Base-by-base conservation (phyloP, 2,797 vertebrate genomes). In the Leptodactylus fallax region DNA sequence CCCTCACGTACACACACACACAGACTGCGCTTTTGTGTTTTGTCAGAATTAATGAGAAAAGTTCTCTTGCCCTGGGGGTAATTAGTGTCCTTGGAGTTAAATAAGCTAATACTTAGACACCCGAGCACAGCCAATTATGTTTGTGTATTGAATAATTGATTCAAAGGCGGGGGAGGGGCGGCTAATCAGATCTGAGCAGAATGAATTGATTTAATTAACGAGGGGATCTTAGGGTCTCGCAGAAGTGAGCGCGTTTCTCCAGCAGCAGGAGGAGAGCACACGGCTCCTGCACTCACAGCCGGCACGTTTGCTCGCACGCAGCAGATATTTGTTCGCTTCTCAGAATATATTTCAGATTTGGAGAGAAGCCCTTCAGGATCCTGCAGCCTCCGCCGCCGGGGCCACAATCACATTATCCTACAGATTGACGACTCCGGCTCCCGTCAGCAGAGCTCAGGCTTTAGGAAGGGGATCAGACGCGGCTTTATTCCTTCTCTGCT, bases 71-170 rank as follows among this genome's bases (percentile, higher is more conserved):
- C 98, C 98, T 98, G 97, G 98, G 98, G 98, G 97, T 99, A 99
- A 99, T 99, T 99, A 99, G 97, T 99, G 98, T 99, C 98, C 98
- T 99, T 99, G 98, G 98, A 99, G 98, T 99, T 99, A 99, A 99
- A 99, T 99, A 99, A 99, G 98, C 98, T 99, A 97, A 99, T 98
- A 98, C 98, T 98, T 98, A 98, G 97, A 98, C 98, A 99, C 98
- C 98, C 98, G 98, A 97, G 98, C 98, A 98, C 98, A 99, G 97
- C 97, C 98, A 99, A 99, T 99, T 99, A 99, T 99, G 98, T 99
- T 99, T 99, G 98, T 99, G 98, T 99, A 99, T 99, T 99, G 98
- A 99, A 99, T 99, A 99, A 99, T 99, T 99, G 98, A 99, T 99
- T 99, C 98, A 98, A 98, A 98, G 97, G 96, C 96, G 97, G 87